Evolutionary conservation across 2,888 invertebrate genomes (phyloP), one percentile per base, ranked within the genome.

Genomic region (Stratiomys singularior): DNA sequence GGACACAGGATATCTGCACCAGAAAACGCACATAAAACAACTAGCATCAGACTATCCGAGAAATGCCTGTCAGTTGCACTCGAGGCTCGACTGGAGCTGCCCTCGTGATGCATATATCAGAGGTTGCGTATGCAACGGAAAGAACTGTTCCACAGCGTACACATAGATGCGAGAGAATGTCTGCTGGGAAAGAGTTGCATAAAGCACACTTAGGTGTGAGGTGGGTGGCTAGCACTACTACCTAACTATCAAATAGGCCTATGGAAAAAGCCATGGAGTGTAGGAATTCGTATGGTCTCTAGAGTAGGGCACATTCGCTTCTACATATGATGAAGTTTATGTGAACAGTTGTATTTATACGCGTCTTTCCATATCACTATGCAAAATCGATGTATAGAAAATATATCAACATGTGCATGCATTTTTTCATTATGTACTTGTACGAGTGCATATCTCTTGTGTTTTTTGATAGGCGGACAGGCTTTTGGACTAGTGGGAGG

Each of bases 21-120:
- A 69, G 69, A 69, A 77, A 77, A 77, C 58, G 77, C 77, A 58
- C 69, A 69, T 77, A 77, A 77, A 77, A 77, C 77, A 77, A 77
- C 69, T 69, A 63, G 56, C 69, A 69, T 77, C 69, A 58, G 69
- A 58, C 69, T 46, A 44, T 69, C 18, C 69, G 27, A 69, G 69
- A 63, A 77, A 77, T 25, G 37, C 27, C 77, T 77, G 77, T 77
- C 77, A 69, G 77, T 77, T 77, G 69, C 69, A 77, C 44, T 60
- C 69, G 69, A 37, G 63, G 28, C 52, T 18, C 46, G 46, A 28
- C 67, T 63, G 69, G 58, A 44, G 60, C 77, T 21, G 69, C 69
- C 71, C 69, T 27, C 18, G 77, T 47, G 69, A 58, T 77, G 30
- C 72, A 72, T 56, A 64, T 46, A 58, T 66, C 47, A 66, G 47